Evolutionary conservation across 2,888 invertebrate species (phyloP), one percentile per base, ranked within the genome.

Genomic region (Melanotus villosus): DNA sequence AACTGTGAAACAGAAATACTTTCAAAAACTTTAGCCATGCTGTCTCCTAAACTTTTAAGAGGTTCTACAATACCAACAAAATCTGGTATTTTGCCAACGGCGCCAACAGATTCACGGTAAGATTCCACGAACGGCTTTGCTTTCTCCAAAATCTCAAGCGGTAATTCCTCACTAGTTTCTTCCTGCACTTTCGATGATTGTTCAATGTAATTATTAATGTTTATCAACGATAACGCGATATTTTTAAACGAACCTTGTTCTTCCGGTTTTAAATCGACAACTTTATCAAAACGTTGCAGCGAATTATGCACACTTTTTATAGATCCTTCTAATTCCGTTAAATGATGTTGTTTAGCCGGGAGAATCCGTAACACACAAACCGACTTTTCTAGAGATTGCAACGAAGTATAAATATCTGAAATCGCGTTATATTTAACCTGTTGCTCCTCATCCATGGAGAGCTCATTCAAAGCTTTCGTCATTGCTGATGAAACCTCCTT

Each of bases 301-400:
- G 57, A 19, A 4, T 9, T 26, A 6, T 19, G 30, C 30, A 52
- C 57, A 41, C 18, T 23, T 43, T 36, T 23, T 9, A 65, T 59
- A 2, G 65, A 32, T 9, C 65, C 47, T 52, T 64, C 60, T 52
- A 69, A 54, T 36, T 41, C 16, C 26, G 18, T 16, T 34, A 65
- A 21, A 12, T 59, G 43, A 19, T 43, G 43, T 26, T 54, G 52
- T 26, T 52, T 43, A 6, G 18, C 34, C 69, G 72, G 56, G 73
- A 77, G 72, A 56, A 80, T 80, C 26, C 79, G 78, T 14, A 82
- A 76, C 10, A 68, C 74, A 9, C 75, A 75, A 9, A 82, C 71
- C 56, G 75, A 78, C 63, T 75, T 77, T 72, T 80, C 80, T 41
- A 83, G 65, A 38, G 76, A 76, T 18, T 67, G 56, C 38, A 83